These are phyloP conservation scores for Punctoribates punctum DNA, from an alignment of 2,888 invertebrate genomes.

Conservation along the genomic window DNA sequence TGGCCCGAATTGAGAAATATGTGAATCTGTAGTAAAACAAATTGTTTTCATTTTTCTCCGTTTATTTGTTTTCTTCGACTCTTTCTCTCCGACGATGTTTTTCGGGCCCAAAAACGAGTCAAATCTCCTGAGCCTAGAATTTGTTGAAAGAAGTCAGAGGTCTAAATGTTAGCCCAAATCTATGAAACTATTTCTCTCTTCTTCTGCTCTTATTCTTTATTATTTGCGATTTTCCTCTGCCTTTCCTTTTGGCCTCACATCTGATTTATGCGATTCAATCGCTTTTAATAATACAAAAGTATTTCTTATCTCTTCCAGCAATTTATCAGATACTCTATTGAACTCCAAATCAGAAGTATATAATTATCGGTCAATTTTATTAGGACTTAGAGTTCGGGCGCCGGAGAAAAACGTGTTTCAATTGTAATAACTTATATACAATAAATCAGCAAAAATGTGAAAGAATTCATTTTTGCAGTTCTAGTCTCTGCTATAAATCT, in stretches of 20 bases:
- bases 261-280: constrained; percentile 18
- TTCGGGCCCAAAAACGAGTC: background rate
- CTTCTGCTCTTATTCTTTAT: background rate
- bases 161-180: background rate
- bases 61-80: background rate
- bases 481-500: too few species aligned
- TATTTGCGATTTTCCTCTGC: too few species aligned
- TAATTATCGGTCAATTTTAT: background rate
- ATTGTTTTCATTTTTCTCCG: background rate
- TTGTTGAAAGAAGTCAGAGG: background rate
- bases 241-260: too few species aligned
- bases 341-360: background rate
- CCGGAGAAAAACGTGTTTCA: too few species aligned
- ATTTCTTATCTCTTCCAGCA: background rate
- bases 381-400: background rate
- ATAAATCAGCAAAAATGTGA: too few species aligned
- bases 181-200: background rate
- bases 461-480: too few species aligned
- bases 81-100: too few species aligned
- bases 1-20: background rate
- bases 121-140: background rate
- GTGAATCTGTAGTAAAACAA: background rate
- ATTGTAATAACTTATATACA: too few species aligned
- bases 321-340: background rate
- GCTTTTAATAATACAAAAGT: constrained; percentile 18